These are phyloP conservation scores for Zaprionus obscuricornis DNA, from an alignment of 2,888 invertebrate genomes.

Conservation along the genomic window DNA sequence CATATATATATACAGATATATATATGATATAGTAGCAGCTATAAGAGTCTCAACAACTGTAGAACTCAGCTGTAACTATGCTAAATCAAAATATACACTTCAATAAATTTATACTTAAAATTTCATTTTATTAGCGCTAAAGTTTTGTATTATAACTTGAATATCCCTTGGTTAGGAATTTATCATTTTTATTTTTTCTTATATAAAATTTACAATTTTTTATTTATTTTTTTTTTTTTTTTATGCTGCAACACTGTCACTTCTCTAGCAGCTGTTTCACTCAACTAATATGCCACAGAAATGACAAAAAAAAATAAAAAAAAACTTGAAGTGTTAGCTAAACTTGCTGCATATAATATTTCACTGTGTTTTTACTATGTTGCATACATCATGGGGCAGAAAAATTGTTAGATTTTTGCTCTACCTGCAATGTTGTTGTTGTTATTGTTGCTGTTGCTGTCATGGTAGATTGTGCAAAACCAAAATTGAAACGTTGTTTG, in stretches of 20 bases:
- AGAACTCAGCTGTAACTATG: background rate
- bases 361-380: slow-evolving; percentile 39
- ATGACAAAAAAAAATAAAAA: slow-evolving; percentile 35
- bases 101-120: background rate
- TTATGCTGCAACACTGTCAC: background rate
- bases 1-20: slow-evolving; percentile 36
- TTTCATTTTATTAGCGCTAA: background rate
- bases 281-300: slow-evolving; percentile 7
- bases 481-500: slow-evolving; percentile 42
- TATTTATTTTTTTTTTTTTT: no score
- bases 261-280: background rate
- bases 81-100: background rate
- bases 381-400: slow-evolving; percentile 49
- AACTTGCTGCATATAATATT: slow-evolving; percentile 42
- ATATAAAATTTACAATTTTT: no score
- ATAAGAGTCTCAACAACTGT: slow-evolving; percentile 4
- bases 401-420: no score
- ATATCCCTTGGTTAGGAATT: no score
- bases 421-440: no score
- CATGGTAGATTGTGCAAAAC: slow-evolving; percentile 20
- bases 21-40: background rate
- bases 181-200: no score
- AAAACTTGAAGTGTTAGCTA: no score
- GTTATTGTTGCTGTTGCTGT: slow-evolving; percentile 18
- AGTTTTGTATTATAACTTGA: no score